phyloP scores from a whole-genome alignment of 1,140 invertebrate species.

The Zaprionus ghesquierei region DNA sequence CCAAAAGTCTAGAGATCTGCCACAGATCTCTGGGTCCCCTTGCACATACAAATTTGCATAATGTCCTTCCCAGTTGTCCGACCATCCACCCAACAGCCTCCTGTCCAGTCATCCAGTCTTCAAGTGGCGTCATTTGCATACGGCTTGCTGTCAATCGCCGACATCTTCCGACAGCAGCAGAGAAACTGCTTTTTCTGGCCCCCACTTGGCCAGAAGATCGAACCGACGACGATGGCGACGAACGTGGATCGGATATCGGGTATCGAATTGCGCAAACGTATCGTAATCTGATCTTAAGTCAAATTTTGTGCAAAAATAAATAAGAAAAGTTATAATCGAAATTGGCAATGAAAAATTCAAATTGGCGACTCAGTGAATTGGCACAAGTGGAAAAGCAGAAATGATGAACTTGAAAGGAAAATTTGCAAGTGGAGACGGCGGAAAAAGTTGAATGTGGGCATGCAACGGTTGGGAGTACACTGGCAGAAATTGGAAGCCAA shows the following conservation, averaged over 20 bases:
- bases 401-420: neutral
- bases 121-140: neutral
- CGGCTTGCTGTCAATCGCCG: neutral
- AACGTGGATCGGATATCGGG: too few species aligned
- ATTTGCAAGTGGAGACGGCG: neutral
- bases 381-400: neutral
- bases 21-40: neutral
- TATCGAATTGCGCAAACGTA: neutral
- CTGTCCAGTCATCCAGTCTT: neutral
- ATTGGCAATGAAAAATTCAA: neutral
- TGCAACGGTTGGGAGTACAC: neutral
- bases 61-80: neutral
- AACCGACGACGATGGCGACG: neutral
- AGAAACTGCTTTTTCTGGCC: neutral
- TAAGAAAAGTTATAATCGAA: neutral
- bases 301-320: neutral
- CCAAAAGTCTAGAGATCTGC: constrained; percentile 21
- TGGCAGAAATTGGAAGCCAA: neutral
- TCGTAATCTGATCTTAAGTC: neutral
- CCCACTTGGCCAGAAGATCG: neutral
- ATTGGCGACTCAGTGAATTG: neutral
- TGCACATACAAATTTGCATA: neutral
- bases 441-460: neutral
- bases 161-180: neutral
- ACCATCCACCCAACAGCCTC: neutral